Percentiles rank a stretch among this genome's conserved stretches.
Evolutionary conservation across 64 coral and sea anemone species (phyloP).

Genomic region (Stichodactyla mertensii): DNA sequence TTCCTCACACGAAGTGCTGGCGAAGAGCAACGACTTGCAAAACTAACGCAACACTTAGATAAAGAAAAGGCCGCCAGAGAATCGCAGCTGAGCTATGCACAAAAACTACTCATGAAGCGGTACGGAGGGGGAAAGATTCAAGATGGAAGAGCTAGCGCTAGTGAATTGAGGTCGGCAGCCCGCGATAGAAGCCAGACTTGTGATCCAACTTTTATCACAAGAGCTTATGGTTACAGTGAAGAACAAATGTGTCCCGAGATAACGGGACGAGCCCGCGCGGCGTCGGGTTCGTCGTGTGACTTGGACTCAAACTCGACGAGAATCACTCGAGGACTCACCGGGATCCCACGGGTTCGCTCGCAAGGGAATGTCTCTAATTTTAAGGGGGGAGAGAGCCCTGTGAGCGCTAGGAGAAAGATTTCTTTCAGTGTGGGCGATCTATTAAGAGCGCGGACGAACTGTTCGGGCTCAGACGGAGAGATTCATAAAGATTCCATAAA

Average conservation of each 20-base stretch:
- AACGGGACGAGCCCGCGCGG: background rate
- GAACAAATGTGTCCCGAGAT: background rate
- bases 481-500: background rate
- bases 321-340: background rate
- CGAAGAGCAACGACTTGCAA: constrained; percentile 17
- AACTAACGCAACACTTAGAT: constrained; percentile 31
- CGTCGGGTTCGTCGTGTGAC: background rate
- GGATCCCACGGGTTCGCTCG: constrained; percentile 24
- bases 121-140: background rate
- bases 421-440: background rate
- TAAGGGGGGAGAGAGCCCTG: background rate
- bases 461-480: background rate
- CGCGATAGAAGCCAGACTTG: background rate
- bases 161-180: background rate
- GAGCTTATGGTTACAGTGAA: background rate
- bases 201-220: constrained; percentile 6
- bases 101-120: constrained; percentile 1
- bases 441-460: background rate
- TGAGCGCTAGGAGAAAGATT: background rate
- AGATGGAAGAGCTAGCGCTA: background rate
- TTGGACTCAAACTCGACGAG: background rate
- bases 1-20: constrained; percentile 41
- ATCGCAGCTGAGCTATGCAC: background rate
- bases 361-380: background rate
- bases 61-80: constrained; percentile 39